Conservation (phyloP, 64 coral and sea anemone species). For the Acropora yongei region DNA sequence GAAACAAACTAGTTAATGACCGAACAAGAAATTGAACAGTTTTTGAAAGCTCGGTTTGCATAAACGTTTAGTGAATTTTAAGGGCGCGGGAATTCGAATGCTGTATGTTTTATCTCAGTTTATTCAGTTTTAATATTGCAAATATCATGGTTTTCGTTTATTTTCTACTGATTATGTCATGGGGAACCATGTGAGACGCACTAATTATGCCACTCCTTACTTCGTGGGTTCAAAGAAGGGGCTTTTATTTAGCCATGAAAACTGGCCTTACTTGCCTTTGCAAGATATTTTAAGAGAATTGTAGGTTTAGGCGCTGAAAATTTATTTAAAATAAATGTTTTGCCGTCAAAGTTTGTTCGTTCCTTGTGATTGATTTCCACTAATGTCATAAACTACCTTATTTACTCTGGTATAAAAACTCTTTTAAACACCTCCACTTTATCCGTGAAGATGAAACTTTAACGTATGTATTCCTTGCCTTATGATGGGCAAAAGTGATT, state of each 20-base stretch:
- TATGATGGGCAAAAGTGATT: not conserved
- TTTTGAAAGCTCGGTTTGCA: not conserved
- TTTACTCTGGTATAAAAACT: too few species aligned
- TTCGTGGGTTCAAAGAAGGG: too few species aligned
- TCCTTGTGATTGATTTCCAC: not conserved
- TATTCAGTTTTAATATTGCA: not conserved
- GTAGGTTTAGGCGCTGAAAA: too few species aligned
- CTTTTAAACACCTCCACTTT: too few species aligned
- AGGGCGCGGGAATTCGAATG: not conserved
- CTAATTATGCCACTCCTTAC: too few species aligned
- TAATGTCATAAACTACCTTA: not conserved
- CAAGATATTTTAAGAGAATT: too few species aligned
- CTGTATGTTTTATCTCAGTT: not conserved
- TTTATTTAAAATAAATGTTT: not conserved
- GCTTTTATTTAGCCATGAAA: too few species aligned
- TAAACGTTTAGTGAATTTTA: not conserved
- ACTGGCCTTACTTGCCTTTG: too few species aligned
- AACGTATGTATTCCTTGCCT: not conserved
- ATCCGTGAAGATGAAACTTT: too few species aligned
- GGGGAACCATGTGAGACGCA: too few species aligned
- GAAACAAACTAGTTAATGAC: not conserved
- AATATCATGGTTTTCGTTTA: too few species aligned
- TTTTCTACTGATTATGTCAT: too few species aligned
- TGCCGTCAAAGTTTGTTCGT: not conserved
- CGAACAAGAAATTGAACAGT: not conserved